Conservation (phyloP, 2,113 vertebrate genomes). For the Microtus ochrogaster region DNA sequence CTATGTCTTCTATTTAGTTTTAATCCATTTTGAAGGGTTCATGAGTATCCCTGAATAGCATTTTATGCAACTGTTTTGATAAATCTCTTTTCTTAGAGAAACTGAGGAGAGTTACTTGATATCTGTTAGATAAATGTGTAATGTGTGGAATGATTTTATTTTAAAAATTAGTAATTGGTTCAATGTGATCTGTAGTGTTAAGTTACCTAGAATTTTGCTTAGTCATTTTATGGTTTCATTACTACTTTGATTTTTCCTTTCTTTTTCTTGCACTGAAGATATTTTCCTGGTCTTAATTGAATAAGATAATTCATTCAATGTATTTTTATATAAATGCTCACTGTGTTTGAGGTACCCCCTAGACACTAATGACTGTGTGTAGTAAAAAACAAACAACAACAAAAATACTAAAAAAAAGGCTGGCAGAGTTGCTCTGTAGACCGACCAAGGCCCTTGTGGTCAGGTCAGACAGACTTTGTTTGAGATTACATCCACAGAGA, state of each 20-base stretch:
- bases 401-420: neutral
- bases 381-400: neutral
- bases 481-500: neutral
- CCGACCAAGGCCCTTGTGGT: too few relatives aligned
- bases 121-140: neutral
- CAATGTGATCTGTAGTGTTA: neutral
- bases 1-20: neutral
- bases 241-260: neutral
- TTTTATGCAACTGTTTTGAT: constrained; percentile 45
- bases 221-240: neutral
- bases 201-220: constrained; percentile 21
- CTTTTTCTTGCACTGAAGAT: neutral
- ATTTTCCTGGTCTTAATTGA: constrained; percentile 9
- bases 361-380: neutral
- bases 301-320: constrained; percentile 10
- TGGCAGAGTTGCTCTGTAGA: too few relatives aligned
- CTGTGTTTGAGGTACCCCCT: neutral
- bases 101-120: neutral
- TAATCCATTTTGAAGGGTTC: constrained; percentile 38
- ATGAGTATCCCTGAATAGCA: neutral
- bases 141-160: constrained; percentile 30
- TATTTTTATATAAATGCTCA: constrained; percentile 21
- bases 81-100: constrained; percentile 26
- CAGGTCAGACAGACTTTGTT: neutral
- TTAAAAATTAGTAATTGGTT: constrained; percentile 46